Percentiles rank a stretch among this genome's conserved stretches.
Evolutionary conservation across 2,888 invertebrate species (phyloP).

Genomic region (Agonopterix subpropinquella): DNA sequence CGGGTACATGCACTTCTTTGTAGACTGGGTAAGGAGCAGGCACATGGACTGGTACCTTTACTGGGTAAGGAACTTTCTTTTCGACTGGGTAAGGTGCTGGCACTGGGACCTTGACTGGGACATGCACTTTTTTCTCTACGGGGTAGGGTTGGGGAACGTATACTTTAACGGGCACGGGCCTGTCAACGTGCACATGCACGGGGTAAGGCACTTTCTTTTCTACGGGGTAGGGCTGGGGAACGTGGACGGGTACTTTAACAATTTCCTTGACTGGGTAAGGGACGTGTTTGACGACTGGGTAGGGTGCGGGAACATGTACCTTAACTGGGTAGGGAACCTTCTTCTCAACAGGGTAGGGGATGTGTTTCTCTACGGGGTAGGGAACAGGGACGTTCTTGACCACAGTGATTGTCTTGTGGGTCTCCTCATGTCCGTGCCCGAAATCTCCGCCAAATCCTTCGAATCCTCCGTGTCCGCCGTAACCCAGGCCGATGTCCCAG

Average conservation of each 20-base stretch:
- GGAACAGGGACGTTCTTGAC: constrained; percentile 83
- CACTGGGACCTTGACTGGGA: constrained; percentile 80
- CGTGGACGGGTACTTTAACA: constrained; percentile 77
- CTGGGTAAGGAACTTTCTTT: constrained; percentile 79
- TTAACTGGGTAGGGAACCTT: constrained; percentile 77
- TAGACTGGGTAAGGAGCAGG: constrained; percentile 79
- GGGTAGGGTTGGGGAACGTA: constrained; percentile 76
- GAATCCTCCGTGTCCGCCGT: constrained; percentile 34
- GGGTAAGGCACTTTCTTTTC: constrained; percentile 76
- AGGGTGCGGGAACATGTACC: constrained; percentile 81
- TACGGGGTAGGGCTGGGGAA: constrained; percentile 83
- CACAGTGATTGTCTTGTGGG: constrained; percentile 82
- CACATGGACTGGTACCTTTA: constrained; percentile 77
- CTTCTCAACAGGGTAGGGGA: constrained; percentile 81
- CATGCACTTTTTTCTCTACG: constrained; percentile 78
- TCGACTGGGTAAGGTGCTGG: constrained; percentile 82
- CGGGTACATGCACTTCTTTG: constrained; percentile 75
- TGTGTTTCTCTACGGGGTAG: constrained; percentile 83
- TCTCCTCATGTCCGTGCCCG: constrained; percentile 65
- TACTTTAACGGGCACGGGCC: constrained; percentile 68
- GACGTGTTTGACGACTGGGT: constrained; percentile 80
- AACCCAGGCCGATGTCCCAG: constrained; percentile 71
- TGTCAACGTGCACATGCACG: constrained; percentile 69
- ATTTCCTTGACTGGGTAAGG: constrained; percentile 80
- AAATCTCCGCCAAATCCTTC: constrained; percentile 37